These are phyloP conservation scores for Chloropsis cyanopogon DNA, from an alignment of 2,113 vertebrate genomes.

Conservation along the genomic window DNA sequence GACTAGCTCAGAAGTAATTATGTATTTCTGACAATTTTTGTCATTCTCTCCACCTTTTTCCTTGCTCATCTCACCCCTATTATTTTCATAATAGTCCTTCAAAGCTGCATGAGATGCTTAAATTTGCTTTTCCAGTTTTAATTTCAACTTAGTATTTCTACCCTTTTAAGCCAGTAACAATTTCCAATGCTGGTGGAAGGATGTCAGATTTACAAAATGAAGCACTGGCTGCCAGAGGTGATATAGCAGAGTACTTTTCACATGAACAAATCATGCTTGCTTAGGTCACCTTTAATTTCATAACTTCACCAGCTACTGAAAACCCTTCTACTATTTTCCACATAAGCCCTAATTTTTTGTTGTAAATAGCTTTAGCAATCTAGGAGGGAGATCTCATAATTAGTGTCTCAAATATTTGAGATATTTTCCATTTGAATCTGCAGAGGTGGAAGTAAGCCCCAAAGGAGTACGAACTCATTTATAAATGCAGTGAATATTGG, in stretches of 20 bases:
- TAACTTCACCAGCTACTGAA: not conserved
- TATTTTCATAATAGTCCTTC: not conserved
- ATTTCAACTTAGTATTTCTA: not conserved
- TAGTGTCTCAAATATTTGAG: not conserved
- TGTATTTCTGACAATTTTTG: not conserved
- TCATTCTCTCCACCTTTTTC: not conserved
- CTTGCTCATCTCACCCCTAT: not conserved
- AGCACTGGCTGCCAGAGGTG: not conserved
- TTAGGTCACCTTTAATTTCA: not conserved
- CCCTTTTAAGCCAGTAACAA: not conserved
- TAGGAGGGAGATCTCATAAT: not conserved
- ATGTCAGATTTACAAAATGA: not conserved
- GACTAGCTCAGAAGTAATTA: not conserved
- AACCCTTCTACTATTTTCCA: not conserved
- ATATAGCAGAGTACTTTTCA: not conserved
- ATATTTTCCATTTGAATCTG: not conserved
- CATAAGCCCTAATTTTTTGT: not conserved
- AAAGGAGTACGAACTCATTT: not conserved
- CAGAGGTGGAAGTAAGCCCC: not conserved
- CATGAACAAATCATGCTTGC: not conserved
- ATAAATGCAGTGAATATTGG: not conserved
- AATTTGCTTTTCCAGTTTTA: not conserved
- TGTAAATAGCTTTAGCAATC: not conserved
- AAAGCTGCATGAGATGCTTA: not conserved
- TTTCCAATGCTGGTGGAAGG: not conserved